Conservation (phyloP, 2,113 vertebrate genomes). For the Phalacrocorax aristotelis region DNA sequence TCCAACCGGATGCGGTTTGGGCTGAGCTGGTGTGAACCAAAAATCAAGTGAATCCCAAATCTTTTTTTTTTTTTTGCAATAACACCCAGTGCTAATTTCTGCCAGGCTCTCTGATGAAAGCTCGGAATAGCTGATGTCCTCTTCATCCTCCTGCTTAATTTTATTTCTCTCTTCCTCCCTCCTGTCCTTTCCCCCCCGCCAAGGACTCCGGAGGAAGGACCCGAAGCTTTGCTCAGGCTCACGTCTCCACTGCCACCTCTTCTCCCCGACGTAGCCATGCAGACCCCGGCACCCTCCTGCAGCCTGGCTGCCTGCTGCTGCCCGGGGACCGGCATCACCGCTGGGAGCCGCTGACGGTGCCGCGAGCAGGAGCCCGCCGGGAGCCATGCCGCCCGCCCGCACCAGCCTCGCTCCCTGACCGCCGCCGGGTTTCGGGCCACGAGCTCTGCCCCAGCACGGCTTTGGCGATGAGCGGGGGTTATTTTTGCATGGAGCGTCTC, state of each 20-base stretch:
- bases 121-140: background rate
- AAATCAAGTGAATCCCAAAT: background rate
- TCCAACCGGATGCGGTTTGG: background rate
- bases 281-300: background rate
- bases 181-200: background rate
- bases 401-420: background rate
- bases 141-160: constrained; percentile 34
- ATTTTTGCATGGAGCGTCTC: constrained; percentile 72
- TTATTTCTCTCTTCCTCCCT: background rate
- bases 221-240: background rate
- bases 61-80: background rate
- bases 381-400: background rate
- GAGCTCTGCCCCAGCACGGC: constrained; percentile 40
- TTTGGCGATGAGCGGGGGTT: constrained; percentile 71
- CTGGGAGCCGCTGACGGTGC: background rate
- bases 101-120: background rate
- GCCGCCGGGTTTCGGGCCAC: background rate
- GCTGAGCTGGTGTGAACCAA: background rate
- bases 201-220: constrained; percentile 55
- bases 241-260: accelerated
- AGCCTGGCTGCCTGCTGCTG: background rate
- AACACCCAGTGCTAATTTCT: background rate
- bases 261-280: constrained; percentile 38
- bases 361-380: background rate
- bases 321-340: background rate